A percentile compares a stretch with the other conserved stretches of the same genome.
These are phyloP conservation scores for Aphelocoma californica DNA, from an alignment of 2,797 vertebrate species.

Conservation along the genomic window DNA sequence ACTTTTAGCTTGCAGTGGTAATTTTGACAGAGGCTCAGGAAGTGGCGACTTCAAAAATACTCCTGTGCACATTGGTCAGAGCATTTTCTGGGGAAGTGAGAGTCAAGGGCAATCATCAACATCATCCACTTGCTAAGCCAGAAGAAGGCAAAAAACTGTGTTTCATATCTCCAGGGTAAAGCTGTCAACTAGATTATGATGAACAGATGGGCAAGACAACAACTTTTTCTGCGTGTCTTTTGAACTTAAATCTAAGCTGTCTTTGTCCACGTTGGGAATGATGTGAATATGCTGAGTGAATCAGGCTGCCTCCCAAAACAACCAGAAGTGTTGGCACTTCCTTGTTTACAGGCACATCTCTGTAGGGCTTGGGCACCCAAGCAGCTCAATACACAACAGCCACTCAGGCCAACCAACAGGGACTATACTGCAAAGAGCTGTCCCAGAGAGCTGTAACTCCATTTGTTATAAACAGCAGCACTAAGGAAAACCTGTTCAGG, in stretches of 20 bases:
- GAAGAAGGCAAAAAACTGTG: neutral
- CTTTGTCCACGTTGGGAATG: neutral
- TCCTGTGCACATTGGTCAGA: neutral
- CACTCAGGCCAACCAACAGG: neutral
- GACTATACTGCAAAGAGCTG: neutral
- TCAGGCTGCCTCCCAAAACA: neutral
- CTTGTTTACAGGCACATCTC: neutral
- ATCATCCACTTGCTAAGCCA: neutral
- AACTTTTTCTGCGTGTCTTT: neutral
- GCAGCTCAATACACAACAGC: neutral
- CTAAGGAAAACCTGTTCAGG: neutral
- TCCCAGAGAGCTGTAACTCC: neutral
- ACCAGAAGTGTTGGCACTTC: neutral
- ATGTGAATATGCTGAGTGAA: neutral
- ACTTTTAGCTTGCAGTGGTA: neutral
- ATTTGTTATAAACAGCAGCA: neutral
- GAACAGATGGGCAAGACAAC: constrained; percentile 6
- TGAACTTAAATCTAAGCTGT: neutral
- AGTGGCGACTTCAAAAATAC: neutral
- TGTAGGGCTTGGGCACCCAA: neutral
- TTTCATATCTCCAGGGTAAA: constrained; percentile 16
- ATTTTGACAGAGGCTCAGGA: neutral
- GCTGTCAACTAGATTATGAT: neutral
- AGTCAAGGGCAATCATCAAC: neutral
- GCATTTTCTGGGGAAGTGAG: neutral